phyloP scores from a whole-genome alignment of 2,113 vertebrate genomes.

The Empidonax traillii region DNA sequence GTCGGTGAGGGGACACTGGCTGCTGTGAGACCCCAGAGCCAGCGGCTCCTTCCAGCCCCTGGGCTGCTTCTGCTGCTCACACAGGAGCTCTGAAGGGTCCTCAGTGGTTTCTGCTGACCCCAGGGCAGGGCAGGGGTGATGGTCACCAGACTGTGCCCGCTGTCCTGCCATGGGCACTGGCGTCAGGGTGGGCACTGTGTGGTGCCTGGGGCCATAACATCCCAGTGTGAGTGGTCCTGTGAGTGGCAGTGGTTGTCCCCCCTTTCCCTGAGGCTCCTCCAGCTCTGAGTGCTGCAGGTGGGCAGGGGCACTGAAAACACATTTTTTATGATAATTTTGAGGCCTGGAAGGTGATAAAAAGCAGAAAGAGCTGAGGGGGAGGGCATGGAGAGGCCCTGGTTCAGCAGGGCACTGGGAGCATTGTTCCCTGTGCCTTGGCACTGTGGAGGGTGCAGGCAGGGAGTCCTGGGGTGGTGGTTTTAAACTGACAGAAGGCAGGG shows the following conservation, averaged over 20 bases:
- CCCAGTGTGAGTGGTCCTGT: rapidly evolving
- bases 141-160: background rate
- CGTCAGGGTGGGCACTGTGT: rapidly evolving
- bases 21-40: background rate
- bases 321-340: rapidly evolving
- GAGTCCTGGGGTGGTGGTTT: background rate
- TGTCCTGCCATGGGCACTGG: background rate
- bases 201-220: rapidly evolving
- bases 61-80: background rate
- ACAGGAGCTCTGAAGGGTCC: rapidly evolving
- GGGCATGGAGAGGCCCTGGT: too few relatives aligned
- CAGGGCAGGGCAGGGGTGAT: rapidly evolving
- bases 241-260: rapidly evolving
- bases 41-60: background rate
- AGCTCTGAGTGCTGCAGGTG: background rate
- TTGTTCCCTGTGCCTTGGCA: background rate
- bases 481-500: background rate
- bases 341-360: background rate
- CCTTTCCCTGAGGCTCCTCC: background rate
- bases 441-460: background rate
- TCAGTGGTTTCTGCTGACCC: background rate
- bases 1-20: background rate
- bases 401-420: background rate
- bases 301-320: background rate
- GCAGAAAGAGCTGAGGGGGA: background rate